Evolutionary conservation across 2,113 vertebrate species (phyloP).

Genomic region (Stercorarius parasiticus): DNA sequence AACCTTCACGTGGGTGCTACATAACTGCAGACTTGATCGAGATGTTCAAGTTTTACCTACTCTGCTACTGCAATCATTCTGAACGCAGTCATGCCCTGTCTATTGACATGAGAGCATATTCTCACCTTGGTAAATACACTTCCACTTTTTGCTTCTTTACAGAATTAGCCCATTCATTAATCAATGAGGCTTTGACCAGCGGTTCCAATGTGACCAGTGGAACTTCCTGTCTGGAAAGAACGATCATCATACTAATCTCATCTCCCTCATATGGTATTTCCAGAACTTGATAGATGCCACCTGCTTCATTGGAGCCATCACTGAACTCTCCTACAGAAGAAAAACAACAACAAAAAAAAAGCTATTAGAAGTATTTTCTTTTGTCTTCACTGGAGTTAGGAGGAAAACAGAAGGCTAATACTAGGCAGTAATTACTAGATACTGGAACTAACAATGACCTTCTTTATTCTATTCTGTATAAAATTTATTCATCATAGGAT

Average conservation of each 20-base stretch:
- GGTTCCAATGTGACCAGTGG: constrained; percentile 90
- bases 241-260: constrained; percentile 92
- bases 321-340: constrained; percentile 91
- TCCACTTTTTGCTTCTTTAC: constrained; percentile 98
- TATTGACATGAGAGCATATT: accelerated
- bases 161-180: constrained; percentile 95
- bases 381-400: not conserved
- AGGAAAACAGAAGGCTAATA: not conserved
- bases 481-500: not conserved
- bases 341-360: not conserved
- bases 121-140: constrained; percentile 93
- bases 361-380: not conserved
- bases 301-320: constrained; percentile 94
- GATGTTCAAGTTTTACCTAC: not conserved
- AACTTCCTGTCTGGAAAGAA: constrained; percentile 95
- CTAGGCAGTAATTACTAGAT: not conserved
- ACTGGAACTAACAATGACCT: not conserved
- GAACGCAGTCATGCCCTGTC: not conserved
- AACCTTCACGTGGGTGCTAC: not conserved
- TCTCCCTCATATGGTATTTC: constrained; percentile 97
- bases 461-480: not conserved
- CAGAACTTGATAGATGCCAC: constrained; percentile 95
- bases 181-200: constrained; percentile 87
- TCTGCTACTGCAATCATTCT: not conserved
- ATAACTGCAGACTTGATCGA: not conserved